Conservation (phyloP, 2,113 vertebrate genomes). For the Coracopsis vasa region DNA sequence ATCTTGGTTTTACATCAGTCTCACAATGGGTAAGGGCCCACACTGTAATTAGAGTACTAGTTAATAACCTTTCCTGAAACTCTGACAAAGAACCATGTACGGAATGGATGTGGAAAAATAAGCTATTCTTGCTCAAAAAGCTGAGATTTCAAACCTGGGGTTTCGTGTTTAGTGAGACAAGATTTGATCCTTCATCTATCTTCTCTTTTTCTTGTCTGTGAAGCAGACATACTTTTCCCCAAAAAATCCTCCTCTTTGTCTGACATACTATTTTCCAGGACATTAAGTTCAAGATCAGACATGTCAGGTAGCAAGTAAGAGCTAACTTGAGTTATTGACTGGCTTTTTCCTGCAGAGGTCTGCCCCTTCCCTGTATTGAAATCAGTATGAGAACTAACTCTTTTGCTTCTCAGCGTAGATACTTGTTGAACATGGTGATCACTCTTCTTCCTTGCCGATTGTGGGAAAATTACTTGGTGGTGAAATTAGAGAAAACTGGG, state of each 20-base stretch:
- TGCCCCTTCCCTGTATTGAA: background rate
- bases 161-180: background rate
- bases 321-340: constrained; percentile 56
- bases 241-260: constrained; percentile 48
- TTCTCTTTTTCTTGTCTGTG: background rate
- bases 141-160: background rate
- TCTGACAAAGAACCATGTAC: background rate
- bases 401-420: background rate
- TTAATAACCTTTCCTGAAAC: background rate
- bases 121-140: background rate
- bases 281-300: constrained; percentile 56
- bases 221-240: background rate
- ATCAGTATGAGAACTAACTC: background rate
- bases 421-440: background rate
- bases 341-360: constrained; percentile 54
- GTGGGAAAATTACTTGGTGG: background rate
- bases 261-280: constrained; percentile 47
- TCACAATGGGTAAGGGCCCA: background rate
- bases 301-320: constrained; percentile 58
- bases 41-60: background rate
- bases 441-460: background rate
- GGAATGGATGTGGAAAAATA: background rate
- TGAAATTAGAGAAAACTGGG: background rate
- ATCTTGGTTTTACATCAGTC: background rate
- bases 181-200: background rate